Conservation (phyloP, 2,113 vertebrate species). For the Salvelinus alpinus region DNA sequence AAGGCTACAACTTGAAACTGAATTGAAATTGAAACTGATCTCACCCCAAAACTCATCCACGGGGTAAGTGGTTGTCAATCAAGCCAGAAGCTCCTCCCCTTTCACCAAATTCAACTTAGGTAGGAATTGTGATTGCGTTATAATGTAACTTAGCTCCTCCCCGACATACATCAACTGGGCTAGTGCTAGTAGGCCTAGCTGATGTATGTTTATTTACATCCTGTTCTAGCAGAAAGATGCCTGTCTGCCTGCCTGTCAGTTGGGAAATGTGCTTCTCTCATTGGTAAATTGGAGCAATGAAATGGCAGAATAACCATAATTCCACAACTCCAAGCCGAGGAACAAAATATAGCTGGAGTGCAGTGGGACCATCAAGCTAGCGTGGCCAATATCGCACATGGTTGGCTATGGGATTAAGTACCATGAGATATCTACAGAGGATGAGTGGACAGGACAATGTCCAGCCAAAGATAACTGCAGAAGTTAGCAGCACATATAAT, state of each 20-base stretch:
- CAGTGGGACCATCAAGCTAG: conserved; percentile 40
- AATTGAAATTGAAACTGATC: neutral
- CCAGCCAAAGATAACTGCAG: conserved; percentile 17
- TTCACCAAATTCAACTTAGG: neutral
- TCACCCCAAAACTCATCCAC: neutral
- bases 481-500: conserved; percentile 28
- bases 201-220: conserved; percentile 35
- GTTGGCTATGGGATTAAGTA: conserved; percentile 57
- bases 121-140: neutral
- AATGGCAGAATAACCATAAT: conserved; percentile 25
- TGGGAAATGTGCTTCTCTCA: conserved; percentile 13
- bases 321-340: conserved; percentile 34
- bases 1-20: too few species aligned
- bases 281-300: conserved; percentile 17
- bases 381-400: conserved; percentile 65
- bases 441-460: conserved; percentile 22
- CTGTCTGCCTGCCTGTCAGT: too few species aligned
- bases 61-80: neutral
- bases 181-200: neutral
- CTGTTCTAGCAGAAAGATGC: neutral
- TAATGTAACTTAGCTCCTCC: neutral
- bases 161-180: neutral
- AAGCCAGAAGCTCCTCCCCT: neutral
- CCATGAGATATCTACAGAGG: conserved; percentile 50
- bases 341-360: conserved; percentile 36